phyloP scores from a whole-genome alignment of 2,113 vertebrate genomes.

The Sphyrna mokarran region DNA sequence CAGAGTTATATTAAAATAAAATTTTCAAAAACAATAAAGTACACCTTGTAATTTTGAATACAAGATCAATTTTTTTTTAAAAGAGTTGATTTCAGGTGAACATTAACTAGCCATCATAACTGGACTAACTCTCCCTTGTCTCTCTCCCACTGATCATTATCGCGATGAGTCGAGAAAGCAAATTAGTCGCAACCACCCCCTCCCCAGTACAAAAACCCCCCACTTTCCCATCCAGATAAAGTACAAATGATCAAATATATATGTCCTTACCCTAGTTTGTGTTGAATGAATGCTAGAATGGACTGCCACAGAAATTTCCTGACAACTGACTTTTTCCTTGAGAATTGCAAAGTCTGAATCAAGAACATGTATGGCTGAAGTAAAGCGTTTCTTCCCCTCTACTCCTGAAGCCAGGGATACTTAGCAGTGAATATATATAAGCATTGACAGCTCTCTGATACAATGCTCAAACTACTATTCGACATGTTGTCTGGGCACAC shows the following conservation, averaged over 20 bases:
- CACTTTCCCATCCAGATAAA: not conserved
- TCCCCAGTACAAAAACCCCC: not conserved
- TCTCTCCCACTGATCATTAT: not conserved
- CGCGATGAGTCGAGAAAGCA: not conserved
- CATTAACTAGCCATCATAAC: not conserved
- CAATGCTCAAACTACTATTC: not conserved
- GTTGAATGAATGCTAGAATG: not conserved
- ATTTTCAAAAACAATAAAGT: slow-evolving; percentile 4
- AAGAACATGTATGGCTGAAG: not conserved
- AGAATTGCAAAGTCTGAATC: not conserved
- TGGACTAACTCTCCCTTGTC: not conserved
- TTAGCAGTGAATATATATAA: not conserved
- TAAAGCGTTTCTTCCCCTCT: not conserved
- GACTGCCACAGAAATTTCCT: not conserved
- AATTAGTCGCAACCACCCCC: not conserved
- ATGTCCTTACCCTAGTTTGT: not conserved
- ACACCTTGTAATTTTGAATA: not conserved
- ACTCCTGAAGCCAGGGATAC: not conserved
- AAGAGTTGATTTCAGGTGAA: slow-evolving; percentile 3
- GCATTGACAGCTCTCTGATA: not conserved
- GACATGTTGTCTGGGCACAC: not conserved
- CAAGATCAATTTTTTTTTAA: slow-evolving; percentile 2
- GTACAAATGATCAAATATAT: not conserved
- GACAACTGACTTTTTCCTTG: not conserved
- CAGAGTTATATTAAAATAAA: not conserved